phyloP scores from a whole-genome alignment of 2,797 vertebrate genomes.

The Oophaga sylvatica region DNA sequence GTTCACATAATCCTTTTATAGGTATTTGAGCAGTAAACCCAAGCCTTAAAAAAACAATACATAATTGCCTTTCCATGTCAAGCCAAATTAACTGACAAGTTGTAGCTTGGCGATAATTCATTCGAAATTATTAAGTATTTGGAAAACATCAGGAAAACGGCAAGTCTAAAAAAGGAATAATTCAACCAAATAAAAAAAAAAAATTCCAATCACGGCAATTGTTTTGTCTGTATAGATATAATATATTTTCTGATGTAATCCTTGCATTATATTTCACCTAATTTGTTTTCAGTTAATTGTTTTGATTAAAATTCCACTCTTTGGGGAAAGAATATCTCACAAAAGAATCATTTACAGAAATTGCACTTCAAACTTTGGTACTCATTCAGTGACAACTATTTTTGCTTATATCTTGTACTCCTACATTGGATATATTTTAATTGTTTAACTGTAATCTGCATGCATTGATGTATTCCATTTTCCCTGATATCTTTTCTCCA shows the following conservation, averaged over 20 bases:
- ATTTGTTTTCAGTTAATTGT: conserved; percentile 19
- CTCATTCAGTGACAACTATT: no score
- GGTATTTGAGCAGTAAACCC: conserved; percentile 5
- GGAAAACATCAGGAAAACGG: conserved; percentile 28
- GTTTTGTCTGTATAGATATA: conserved; percentile 6
- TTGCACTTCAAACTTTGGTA: no score
- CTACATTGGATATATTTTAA: no score
- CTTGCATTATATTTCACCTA: conserved; percentile 4
- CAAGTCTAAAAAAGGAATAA: conserved; percentile 29
- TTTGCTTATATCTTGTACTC: no score
- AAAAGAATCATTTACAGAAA: neutral
- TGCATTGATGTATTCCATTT: no score
- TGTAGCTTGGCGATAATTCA: conserved; percentile 27
- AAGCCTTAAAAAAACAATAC: conserved; percentile 6
- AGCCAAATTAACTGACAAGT: conserved; percentile 34
- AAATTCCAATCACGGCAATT: conserved; percentile 52
- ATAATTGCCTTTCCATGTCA: conserved; percentile 16
- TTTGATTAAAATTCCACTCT: neutral
- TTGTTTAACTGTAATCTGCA: no score
- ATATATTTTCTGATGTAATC: conserved; percentile 21
- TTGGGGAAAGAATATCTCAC: neutral
- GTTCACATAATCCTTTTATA: neutral
- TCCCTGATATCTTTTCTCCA: no score
- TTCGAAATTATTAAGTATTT: conserved; percentile 33
- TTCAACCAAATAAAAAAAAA: neutral